A percentile compares a stretch with the other conserved stretches of the same genome.
Evolutionary conservation across 1,140 invertebrate genomes (phyloP).

Genomic region (Diploscapter pachys): DNA sequence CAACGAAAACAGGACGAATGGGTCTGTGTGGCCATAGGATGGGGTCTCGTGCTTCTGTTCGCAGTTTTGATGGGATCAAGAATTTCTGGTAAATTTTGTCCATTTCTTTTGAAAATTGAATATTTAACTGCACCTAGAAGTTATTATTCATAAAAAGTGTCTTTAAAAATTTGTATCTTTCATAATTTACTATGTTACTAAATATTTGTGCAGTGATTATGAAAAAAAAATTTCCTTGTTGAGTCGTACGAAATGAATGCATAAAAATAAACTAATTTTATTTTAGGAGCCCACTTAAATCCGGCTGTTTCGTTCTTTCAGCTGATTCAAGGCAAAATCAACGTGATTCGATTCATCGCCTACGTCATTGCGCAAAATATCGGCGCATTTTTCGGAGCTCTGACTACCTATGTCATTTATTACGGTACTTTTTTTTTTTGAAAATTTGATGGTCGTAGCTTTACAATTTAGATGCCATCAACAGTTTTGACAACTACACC

Average conservation of each 20-base stretch:
- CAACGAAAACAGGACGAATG: conserved; percentile 35
- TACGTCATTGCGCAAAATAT: conserved; percentile 65
- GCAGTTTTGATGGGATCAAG: conserved; percentile 41
- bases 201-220: too few species aligned
- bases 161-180: too few species aligned
- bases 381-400: conserved; percentile 63
- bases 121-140: too few species aligned
- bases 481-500: conserved; percentile 61
- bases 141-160: too few species aligned
- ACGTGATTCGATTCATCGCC: conserved; percentile 61
- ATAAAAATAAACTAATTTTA: not conserved
- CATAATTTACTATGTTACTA: too few species aligned
- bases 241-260: too few species aligned
- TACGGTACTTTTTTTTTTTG: conserved; percentile 52
- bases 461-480: conserved; percentile 60
- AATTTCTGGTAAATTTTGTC: conserved; percentile 42
- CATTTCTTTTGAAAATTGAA: too few species aligned
- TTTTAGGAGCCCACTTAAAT: conserved; percentile 65
- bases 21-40: conserved; percentile 42
- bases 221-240: too few species aligned
- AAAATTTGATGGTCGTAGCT: not conserved
- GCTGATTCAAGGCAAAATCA: conserved; percentile 60
- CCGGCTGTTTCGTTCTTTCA: conserved; percentile 64
- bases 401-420: conserved; percentile 62
- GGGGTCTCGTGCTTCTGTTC: conserved; percentile 46